Percentiles rank a stretch among this genome's conserved stretches.
Evolutionary conservation across 2,113 vertebrate species (phyloP).

Genomic region (Stomatorhinus ivindoensis): DNA sequence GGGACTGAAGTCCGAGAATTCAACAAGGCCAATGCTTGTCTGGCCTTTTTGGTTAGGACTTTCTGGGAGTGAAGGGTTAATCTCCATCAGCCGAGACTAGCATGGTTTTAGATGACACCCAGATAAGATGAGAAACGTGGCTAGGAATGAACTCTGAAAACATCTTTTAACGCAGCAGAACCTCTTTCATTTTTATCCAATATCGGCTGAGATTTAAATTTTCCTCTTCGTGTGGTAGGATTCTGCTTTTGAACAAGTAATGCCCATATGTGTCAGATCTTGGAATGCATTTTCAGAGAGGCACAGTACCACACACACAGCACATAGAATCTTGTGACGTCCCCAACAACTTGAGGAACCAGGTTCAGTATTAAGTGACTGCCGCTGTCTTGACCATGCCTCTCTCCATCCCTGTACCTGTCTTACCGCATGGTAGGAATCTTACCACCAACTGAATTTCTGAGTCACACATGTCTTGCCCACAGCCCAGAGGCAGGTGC

Average conservation of each 20-base stretch:
- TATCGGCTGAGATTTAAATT: background rate
- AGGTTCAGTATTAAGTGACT: background rate
- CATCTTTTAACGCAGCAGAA: background rate
- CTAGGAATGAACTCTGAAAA: background rate
- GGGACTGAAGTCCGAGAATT: background rate
- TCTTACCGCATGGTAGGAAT: background rate
- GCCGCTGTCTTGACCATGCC: background rate
- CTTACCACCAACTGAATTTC: background rate
- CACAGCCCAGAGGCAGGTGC: background rate
- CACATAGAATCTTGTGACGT: background rate
- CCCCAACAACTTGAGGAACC: background rate
- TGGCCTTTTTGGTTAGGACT: background rate
- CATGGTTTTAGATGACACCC: background rate
- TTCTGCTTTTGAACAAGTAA: background rate
- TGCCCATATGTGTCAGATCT: background rate
- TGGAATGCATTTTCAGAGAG: background rate
- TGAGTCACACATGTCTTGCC: background rate
- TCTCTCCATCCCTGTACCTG: background rate
- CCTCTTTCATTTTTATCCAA: background rate
- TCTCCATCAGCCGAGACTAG: background rate
- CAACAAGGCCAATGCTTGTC: background rate
- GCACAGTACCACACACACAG: background rate
- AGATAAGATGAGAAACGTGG: background rate
- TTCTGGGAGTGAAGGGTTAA: conserved; percentile 1
- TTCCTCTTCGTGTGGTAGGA: background rate